Evolutionary conservation across 37 sponge, comb jelly and placozoan genomes (phyloP).

Genomic region (Beroe ovata): DNA sequence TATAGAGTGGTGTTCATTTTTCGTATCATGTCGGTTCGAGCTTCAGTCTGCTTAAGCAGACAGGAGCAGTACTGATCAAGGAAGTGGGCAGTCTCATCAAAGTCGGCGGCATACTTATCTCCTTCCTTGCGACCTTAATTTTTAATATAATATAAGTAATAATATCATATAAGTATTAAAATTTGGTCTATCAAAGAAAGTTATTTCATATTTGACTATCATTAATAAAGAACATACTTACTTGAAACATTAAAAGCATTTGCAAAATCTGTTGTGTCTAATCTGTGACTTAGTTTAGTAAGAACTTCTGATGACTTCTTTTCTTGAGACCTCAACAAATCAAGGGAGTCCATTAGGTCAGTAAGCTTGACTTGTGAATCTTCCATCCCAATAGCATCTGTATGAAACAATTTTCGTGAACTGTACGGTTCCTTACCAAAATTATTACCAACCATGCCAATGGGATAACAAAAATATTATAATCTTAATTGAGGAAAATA

Average conservation of each 20-base stretch:
- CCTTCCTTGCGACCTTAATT: slow-evolving; percentile 56
- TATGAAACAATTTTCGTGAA: no score
- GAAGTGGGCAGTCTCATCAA: slow-evolving; percentile 59
- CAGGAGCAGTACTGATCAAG: slow-evolving; percentile 57
- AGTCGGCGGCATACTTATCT: slow-evolving; percentile 60
- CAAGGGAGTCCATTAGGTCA: slow-evolving; percentile 26
- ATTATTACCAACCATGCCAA: no score
- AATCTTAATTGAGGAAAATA: no score
- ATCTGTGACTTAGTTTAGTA: slow-evolving; percentile 39
- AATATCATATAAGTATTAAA: no score
- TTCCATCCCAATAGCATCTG: slow-evolving; percentile 63
- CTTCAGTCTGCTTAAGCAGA: slow-evolving; percentile 30
- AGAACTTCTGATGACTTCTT: slow-evolving; percentile 33
- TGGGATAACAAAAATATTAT: no score
- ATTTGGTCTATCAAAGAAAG: no score
- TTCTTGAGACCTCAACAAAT: slow-evolving; percentile 4
- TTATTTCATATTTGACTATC: no score
- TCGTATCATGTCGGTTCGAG: slow-evolving; percentile 3
- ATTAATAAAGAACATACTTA: background rate
- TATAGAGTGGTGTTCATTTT: slow-evolving; percentile 38
- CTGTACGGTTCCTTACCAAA: no score
- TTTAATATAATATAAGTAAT: no score
- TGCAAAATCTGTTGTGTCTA: slow-evolving; percentile 50
- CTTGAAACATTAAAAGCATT: slow-evolving; percentile 59
- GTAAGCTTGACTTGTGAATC: background rate